Conservation (phyloP, 2,888 invertebrate genomes). For the Chrysotoxum bicinctum region DNA sequence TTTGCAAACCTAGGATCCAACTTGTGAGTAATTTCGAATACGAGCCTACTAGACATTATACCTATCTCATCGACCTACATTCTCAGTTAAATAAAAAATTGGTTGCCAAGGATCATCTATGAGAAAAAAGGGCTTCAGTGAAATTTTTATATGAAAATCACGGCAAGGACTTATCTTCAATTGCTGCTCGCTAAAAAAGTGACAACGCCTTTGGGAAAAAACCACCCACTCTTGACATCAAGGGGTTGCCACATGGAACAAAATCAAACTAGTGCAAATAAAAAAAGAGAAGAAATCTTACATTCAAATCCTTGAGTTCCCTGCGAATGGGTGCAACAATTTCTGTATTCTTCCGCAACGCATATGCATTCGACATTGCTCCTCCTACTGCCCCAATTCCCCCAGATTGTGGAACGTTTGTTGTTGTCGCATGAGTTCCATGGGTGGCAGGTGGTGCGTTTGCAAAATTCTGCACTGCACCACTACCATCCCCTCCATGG, state of each 20-base stretch:
- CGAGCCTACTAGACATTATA: neutral
- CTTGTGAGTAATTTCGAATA: neutral
- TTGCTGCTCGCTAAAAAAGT: neutral
- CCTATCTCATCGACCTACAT: neutral
- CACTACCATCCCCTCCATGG: neutral
- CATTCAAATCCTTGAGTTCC: slow-evolving; percentile 83
- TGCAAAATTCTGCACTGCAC: slow-evolving; percentile 33
- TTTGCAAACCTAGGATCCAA: neutral
- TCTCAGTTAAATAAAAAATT: neutral
- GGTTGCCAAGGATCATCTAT: neutral
- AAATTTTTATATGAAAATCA: neutral
- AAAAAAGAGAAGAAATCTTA: slow-evolving; percentile 73
- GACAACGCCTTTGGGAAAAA: slow-evolving; percentile 43
- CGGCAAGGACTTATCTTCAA: neutral
- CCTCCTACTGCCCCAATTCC: slow-evolving; percentile 67
- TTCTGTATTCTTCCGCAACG: slow-evolving; percentile 80
- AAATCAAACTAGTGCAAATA: neutral
- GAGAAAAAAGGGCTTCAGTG: neutral
- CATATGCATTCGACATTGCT: slow-evolving; percentile 66
- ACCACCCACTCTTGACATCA: neutral
- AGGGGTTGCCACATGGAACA: neutral
- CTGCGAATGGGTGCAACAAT: slow-evolving; percentile 85
- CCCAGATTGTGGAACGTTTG: slow-evolving; percentile 61
- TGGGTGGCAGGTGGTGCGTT: slow-evolving; percentile 46
- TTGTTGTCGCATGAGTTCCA: slow-evolving; percentile 28